phyloP scores from a whole-genome alignment of 2,888 invertebrate species.

The Nebria salina region DNA sequence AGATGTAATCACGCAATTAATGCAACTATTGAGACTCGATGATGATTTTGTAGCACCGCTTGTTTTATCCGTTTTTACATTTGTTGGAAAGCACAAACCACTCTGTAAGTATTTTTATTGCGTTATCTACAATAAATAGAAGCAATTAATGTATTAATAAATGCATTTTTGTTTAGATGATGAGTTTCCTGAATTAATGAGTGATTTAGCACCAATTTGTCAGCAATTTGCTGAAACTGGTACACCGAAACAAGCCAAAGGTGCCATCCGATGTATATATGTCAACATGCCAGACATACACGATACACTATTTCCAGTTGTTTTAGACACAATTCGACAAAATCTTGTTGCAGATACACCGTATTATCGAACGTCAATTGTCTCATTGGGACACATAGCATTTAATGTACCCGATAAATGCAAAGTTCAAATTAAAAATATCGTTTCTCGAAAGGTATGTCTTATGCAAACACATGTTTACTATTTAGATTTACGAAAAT shows the following conservation, averaged over 20 bases:
- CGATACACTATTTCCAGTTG: slow-evolving; percentile 82
- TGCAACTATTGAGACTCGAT: slow-evolving; percentile 81
- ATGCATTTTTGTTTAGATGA: slow-evolving; percentile 66
- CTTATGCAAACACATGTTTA: neutral
- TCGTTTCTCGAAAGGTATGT: slow-evolving; percentile 86
- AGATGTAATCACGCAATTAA: slow-evolving; percentile 80
- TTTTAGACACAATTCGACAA: slow-evolving; percentile 80
- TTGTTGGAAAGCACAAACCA: slow-evolving; percentile 87
- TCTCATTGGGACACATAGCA: slow-evolving; percentile 94
- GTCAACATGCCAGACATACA: slow-evolving; percentile 80
- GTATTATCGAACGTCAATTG: slow-evolving; percentile 92
- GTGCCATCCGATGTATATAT: slow-evolving; percentile 92
- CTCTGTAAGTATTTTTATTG: slow-evolving; percentile 68
- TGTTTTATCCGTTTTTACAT: slow-evolving; percentile 84
- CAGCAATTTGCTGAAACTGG: slow-evolving; percentile 89
- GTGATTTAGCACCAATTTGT: slow-evolving; percentile 84
- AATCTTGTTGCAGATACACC: slow-evolving; percentile 79
- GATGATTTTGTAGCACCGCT: slow-evolving; percentile 83
- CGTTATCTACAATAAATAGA: neutral
- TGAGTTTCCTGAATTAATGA: slow-evolving; percentile 78
- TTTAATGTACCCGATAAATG: slow-evolving; percentile 91
- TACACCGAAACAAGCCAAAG: slow-evolving; percentile 95
- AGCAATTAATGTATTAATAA: neutral
- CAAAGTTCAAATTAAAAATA: slow-evolving; percentile 90
- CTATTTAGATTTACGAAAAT: no score